Conservation (phyloP, 2,797 vertebrate species). For the Psittacula derbiana region DNA sequence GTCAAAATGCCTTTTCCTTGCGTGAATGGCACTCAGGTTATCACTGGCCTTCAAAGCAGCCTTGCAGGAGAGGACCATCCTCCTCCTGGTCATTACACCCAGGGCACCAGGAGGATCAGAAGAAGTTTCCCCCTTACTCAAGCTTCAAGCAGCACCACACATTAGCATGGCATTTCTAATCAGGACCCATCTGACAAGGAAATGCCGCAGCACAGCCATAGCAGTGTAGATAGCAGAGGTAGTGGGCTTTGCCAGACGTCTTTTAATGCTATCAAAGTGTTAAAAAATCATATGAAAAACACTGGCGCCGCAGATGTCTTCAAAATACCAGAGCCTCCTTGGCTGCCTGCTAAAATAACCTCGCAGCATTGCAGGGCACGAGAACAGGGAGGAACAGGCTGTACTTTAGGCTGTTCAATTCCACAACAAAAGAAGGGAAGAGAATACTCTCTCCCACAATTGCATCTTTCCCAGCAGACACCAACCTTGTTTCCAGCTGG, state of each 20-base stretch:
- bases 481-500: slow-evolving; percentile 42
- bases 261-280: slow-evolving; percentile 48
- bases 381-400: slow-evolving; percentile 46
- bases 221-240: fast-evolving
- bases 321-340: slow-evolving; percentile 67
- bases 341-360: slow-evolving; percentile 67
- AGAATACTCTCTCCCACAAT: slow-evolving; percentile 15
- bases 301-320: slow-evolving; percentile 62
- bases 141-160: not conserved
- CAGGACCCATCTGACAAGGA: fast-evolving
- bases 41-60: not conserved
- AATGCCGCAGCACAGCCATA: not conserved
- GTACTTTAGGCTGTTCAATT: slow-evolving; percentile 37
- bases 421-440: slow-evolving; percentile 38
- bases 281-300: slow-evolving; percentile 45
- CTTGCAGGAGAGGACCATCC: not conserved
- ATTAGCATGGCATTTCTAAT: fast-evolving
- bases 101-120: not conserved
- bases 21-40: not conserved
- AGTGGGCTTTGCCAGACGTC: not conserved
- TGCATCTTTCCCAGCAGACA: slow-evolving; percentile 41
- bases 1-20: not conserved
- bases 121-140: not conserved
- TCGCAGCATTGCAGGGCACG: slow-evolving; percentile 50
- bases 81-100: not conserved